Percentiles rank a stretch among this genome's conserved stretches.
Evolutionary conservation across 2,888 invertebrate genomes (phyloP).

Genomic region (Bhutanitis thaidina): DNA sequence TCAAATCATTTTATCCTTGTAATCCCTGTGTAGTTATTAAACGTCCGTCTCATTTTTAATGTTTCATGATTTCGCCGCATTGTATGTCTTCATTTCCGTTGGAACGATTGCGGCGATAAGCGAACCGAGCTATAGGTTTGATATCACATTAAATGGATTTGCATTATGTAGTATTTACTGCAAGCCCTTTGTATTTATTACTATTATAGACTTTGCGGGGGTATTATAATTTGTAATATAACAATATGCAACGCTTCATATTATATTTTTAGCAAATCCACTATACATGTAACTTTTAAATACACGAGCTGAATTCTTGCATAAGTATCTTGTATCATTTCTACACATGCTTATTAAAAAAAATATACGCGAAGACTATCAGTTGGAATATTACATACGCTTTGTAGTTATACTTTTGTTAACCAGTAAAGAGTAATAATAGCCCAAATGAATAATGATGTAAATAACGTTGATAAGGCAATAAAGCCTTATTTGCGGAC

Average conservation of each 20-base stretch:
- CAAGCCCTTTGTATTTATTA: slow-evolving; percentile 31
- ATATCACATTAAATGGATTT: slow-evolving; percentile 69
- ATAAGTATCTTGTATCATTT: not conserved
- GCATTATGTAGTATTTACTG: slow-evolving; percentile 58
- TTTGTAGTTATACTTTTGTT: slow-evolving; percentile 7
- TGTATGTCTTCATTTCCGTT: slow-evolving; percentile 55
- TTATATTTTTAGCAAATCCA: slow-evolving; percentile 30
- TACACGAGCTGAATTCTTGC: not conserved
- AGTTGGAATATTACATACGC: slow-evolving; percentile 5
- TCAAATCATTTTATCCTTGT: not conserved
- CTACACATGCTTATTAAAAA: slow-evolving; percentile 4
- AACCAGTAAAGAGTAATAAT: not conserved
- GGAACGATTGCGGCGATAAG: slow-evolving; percentile 60
- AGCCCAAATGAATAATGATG: not conserved
- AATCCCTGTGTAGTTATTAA: slow-evolving; percentile 34
- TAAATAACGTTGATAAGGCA: slow-evolving; percentile 5
- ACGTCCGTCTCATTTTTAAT: slow-evolving; percentile 62
- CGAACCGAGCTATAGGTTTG: slow-evolving; percentile 78
- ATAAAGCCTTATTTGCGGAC: not conserved
- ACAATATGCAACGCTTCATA: slow-evolving; percentile 26
- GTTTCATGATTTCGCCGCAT: slow-evolving; percentile 74
- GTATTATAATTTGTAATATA: slow-evolving; percentile 15
- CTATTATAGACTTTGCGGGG: slow-evolving; percentile 22
- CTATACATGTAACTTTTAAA: slow-evolving; percentile 13
- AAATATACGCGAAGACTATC: slow-evolving; percentile 8